Evolutionary conservation across 2,888 invertebrate genomes (phyloP), one percentile per base, ranked within the genome.

Genomic region (Hesperia comma): DNA sequence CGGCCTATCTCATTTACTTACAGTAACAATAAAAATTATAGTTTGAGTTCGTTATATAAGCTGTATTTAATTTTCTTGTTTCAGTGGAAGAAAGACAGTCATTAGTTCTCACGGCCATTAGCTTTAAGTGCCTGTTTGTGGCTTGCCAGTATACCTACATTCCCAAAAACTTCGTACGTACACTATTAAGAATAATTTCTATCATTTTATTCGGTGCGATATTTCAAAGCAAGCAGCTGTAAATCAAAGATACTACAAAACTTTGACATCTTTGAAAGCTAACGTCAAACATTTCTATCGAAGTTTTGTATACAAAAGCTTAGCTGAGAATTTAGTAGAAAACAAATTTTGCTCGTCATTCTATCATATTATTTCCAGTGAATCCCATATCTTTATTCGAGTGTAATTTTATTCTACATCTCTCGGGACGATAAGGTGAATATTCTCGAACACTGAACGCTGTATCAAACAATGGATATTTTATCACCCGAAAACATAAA

Each of bases 281-380:
- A 60, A 66, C 66, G 66, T 60, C 60, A 43, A 66, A 66, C 54
- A 54, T 54, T 60, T 64, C 63, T 14, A 26, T 10, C 66, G 7
- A 37, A 66, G 60, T 66, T 66, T 43, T 21, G 51, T 41, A 53
- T 60, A 66, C 66, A 60, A 66, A 66, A 60, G 66, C 66, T 66
- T 66, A 66, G 66, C 54, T 54, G 54, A 54, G 58, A 60, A 66
- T 66, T 58, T 58, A 53, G 53, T 57, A 46, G 60, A 60, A 66
- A 66, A 66, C 60, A 66, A 66, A 66, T 66, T 66, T 46, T 33
- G 43, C 32, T 60, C 54, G 60, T 66, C 66, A 66, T 60, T 64
- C 58, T 64, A 60, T 64, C 64, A 58, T 32, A 60, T 66, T 66
- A 60, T 60, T 66, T 66, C 15, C 43, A 66, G 43, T 58, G 60